Conservation (phyloP, 1,140 invertebrate species). For the Aphis craccivora region DNA sequence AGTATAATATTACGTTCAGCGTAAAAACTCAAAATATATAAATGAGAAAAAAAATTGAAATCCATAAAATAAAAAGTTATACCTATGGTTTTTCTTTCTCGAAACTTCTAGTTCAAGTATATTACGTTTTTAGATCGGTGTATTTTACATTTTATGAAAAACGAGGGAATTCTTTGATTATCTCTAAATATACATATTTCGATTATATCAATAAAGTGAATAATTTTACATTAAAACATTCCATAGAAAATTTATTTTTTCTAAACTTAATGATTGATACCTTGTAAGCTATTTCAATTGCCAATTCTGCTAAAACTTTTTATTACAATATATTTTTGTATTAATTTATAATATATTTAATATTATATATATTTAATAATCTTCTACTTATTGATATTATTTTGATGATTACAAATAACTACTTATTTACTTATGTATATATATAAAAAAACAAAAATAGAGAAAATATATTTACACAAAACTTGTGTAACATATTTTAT, state of each 20-base stretch:
- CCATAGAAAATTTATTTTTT: background rate
- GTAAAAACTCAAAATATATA: conserved; percentile 28
- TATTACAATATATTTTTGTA: background rate
- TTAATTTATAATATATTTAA: background rate
- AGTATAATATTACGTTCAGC: background rate
- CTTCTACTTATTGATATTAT: too few species aligned
- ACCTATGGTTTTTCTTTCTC: background rate
- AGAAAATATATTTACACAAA: background rate
- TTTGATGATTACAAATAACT: background rate
- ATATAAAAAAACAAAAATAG: background rate
- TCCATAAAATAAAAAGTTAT: conserved; percentile 38
- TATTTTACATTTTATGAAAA: conserved; percentile 26
- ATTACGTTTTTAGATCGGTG: background rate
- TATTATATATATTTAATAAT: too few species aligned
- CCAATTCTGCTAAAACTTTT: background rate
- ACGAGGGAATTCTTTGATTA: background rate
- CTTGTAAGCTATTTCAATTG: background rate
- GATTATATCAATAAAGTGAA: background rate
- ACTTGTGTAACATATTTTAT: background rate
- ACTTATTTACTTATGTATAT: background rate
- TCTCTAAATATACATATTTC: background rate
- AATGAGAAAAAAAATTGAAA: conserved; percentile 36
- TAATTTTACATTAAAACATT: background rate
- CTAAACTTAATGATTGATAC: background rate
- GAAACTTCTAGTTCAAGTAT: background rate